phyloP scores from a whole-genome alignment of 2,113 vertebrate species.

The Tragelaphus strepsiceros region DNA sequence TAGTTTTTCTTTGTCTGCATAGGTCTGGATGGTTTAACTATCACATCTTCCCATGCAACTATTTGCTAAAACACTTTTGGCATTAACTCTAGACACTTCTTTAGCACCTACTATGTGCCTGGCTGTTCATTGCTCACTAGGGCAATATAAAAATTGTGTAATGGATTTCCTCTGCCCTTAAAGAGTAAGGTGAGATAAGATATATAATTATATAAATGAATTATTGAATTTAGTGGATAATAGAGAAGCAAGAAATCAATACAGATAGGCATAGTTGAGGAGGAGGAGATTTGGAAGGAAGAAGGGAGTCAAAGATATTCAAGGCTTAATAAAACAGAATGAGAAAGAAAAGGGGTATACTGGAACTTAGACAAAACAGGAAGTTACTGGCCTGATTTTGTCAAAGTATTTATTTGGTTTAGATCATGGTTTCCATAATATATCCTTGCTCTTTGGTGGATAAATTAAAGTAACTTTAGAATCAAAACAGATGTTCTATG shows the following conservation, averaged over 20 bases:
- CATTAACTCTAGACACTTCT: background rate
- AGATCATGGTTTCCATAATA: background rate
- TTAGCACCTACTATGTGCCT: background rate
- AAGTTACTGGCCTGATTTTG: background rate
- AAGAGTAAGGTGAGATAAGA: background rate
- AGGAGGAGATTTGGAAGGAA: background rate
- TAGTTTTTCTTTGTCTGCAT: background rate
- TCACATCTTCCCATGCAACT: background rate
- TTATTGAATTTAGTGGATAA: background rate
- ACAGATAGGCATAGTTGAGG: background rate
- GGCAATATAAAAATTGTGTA: background rate
- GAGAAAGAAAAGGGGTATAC: background rate
- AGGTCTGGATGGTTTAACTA: background rate
- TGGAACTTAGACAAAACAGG: background rate
- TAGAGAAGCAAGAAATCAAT: background rate
- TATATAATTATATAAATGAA: background rate
- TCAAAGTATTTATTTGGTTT: background rate
- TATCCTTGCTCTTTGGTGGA: background rate
- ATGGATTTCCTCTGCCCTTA: background rate
- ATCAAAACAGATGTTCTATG: background rate
- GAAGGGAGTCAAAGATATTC: background rate
- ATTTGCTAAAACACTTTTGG: background rate
- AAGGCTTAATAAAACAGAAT: background rate
- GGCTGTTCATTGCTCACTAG: background rate
- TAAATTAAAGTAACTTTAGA: constrained; percentile 32